A percentile compares a stretch with the other conserved stretches of the same genome.
phyloP scores from a whole-genome alignment of 2,888 invertebrate species.

The Craniophora ligustri region DNA sequence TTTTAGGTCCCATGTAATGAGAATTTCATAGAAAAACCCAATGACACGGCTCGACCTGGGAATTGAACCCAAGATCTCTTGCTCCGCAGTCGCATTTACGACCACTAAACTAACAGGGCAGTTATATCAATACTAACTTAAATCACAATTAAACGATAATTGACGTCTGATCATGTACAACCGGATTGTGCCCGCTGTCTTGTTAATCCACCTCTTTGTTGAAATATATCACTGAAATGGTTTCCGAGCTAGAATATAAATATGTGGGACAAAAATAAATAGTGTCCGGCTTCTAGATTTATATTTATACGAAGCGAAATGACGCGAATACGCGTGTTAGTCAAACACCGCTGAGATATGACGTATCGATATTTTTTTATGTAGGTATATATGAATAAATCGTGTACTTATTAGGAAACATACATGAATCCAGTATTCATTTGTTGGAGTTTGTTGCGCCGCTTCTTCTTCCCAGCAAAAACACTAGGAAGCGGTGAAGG shows the following conservation, averaged over 20 bases:
- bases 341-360: neutral
- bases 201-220: constrained; percentile 33
- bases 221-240: constrained; percentile 38
- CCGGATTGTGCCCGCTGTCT: constrained; percentile 23
- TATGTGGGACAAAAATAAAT: constrained; percentile 49
- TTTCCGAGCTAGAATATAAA: constrained; percentile 48
- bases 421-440: too few species aligned
- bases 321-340: constrained; percentile 8
- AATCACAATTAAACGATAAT: constrained; percentile 32
- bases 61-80: too few species aligned
- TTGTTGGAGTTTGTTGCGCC: too few species aligned
- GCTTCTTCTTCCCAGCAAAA: too few species aligned
- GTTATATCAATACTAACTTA: constrained; percentile 18
- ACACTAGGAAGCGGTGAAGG: too few species aligned
- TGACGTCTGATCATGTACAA: constrained; percentile 40
- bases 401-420: too few species aligned
- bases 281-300: constrained; percentile 27
- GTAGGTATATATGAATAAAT: too few species aligned
- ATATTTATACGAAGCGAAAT: constrained; percentile 30
- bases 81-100: too few species aligned
- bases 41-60: too few species aligned
- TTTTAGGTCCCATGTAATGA: too few species aligned
- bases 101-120: too few species aligned
- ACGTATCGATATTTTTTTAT: neutral
- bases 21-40: too few species aligned